Base-by-base conservation (phyloP, 1,140 invertebrate species). In the Brachionus asplanchnoidis region DNA sequence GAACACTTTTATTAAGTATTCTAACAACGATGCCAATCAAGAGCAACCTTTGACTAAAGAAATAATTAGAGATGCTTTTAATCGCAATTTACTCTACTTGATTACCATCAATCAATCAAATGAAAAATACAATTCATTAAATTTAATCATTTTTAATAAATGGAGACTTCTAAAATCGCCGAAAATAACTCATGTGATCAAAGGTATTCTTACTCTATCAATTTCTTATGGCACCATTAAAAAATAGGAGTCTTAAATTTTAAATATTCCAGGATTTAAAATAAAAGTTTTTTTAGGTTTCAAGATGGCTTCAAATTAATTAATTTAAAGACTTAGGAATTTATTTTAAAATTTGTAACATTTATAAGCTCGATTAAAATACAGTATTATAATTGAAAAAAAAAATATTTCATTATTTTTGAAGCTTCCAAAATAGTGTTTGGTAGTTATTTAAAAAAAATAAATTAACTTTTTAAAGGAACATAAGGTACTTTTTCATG, bases 71-170 rank as follows among this genome's bases (percentile, higher is more conserved):
- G 44, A 77, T n/a, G 73, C 42, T 77, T 46, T 77, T 77, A 50
- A 77, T 50, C 26, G 73, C 14, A 50, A 77, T 11, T n/a, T 77
- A 50, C 26, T 77, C 12, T 77, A 50, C 50, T 23, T 77, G 23
- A 28, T 77, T 9, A 26, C n/a, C n/a, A 77, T 77, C 11, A 77
- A 77, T 50, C 42, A 77, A 23, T 77, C 73, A 50, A 77, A 77
- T 77, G 73, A 77, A 50, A 44, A 77, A 28, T 77, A 50, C 26
- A 77, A 77, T 77, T 77, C 73, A 14, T 26, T 77, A 6, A 77
- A 77, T 77, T 23, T 77, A 26, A 50, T 50, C n/a, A 77, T 77
- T 50, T 77, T 77, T 50, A 77, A 77, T 50, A 77, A 77, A 50
- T 77, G 73, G 73, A 77, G 73, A 50, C 17, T 53, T 26, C 14